Conservation (phyloP, 2,797 vertebrate species). For the Cetoscarus ocellatus region DNA sequence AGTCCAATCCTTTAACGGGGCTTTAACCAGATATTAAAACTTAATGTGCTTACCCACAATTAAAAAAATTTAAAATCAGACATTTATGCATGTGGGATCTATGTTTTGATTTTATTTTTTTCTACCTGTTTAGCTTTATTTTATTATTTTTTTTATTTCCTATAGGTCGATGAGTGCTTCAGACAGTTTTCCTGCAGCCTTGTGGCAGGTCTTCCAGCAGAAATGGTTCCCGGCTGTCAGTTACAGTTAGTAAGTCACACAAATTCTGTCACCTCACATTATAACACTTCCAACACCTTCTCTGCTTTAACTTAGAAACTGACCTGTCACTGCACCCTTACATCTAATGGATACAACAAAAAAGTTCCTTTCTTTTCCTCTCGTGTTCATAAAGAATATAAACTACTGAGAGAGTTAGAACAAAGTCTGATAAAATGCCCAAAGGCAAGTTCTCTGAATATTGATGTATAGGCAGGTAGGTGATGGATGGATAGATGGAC, state of each 20-base stretch:
- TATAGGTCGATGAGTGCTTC: background rate
- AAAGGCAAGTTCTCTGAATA: background rate
- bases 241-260: background rate
- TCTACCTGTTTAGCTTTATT: background rate
- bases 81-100: background rate
- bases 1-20: background rate
- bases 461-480: no score
- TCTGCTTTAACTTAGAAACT: constrained; percentile 17
- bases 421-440: background rate
- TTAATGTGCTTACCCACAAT: background rate
- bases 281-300: constrained; percentile 1
- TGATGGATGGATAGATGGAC: background rate
- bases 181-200: background rate
- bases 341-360: background rate
- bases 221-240: background rate
- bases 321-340: constrained; percentile 1
- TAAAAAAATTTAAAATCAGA: background rate
- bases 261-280: constrained; percentile 28
- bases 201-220: background rate
- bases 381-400: background rate
- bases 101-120: no score
- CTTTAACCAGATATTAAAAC: constrained; percentile 1
- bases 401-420: background rate
- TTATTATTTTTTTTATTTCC: background rate
- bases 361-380: background rate